Conservation (phyloP, 2,113 vertebrate species). For the Perca fluviatilis region DNA sequence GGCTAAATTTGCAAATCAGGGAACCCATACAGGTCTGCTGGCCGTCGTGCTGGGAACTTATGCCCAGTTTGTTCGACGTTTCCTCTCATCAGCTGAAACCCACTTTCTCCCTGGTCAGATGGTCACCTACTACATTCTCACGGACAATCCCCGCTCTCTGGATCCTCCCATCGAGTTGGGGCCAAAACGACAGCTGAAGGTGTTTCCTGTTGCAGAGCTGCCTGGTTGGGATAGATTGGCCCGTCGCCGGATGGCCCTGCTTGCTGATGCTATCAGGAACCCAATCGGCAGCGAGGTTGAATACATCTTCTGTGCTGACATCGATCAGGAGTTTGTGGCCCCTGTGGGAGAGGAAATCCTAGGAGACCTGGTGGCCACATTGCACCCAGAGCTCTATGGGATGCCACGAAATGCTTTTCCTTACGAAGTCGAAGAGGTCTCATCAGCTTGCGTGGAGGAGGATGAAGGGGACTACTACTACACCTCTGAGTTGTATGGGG, state of each 20-base stretch:
- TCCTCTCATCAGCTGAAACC: conserved; percentile 81
- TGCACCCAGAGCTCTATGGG: conserved; percentile 81
- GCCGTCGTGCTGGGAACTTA: conserved; percentile 85
- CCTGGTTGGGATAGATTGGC: conserved; percentile 80
- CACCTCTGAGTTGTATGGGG: conserved; percentile 84
- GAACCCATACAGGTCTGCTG: conserved; percentile 80
- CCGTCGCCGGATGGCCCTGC: conserved; percentile 74
- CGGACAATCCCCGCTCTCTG: conserved; percentile 79
- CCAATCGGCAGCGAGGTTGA: conserved; percentile 70
- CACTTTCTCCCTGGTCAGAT: conserved; percentile 82
- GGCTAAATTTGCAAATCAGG: conserved; percentile 69
- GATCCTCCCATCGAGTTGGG: conserved; percentile 71
- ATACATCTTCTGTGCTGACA: conserved; percentile 84
- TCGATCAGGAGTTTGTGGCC: conserved; percentile 83
- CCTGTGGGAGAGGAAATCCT: conserved; percentile 83
- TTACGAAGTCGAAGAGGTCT: conserved; percentile 74
- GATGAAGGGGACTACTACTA: conserved; percentile 86
- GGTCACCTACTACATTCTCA: conserved; percentile 86
- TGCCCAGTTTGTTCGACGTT: conserved; percentile 71
- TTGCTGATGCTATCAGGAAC: conserved; percentile 70
- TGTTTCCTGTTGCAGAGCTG: conserved; percentile 77
- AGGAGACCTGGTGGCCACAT: conserved; percentile 78
- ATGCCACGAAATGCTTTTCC: conserved; percentile 64
- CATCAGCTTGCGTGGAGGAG: conserved; percentile 73
- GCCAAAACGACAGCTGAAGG: conserved; percentile 68